Evolutionary conservation across 2,113 vertebrate genomes (phyloP).

Genomic region (Indri indri): DNA sequence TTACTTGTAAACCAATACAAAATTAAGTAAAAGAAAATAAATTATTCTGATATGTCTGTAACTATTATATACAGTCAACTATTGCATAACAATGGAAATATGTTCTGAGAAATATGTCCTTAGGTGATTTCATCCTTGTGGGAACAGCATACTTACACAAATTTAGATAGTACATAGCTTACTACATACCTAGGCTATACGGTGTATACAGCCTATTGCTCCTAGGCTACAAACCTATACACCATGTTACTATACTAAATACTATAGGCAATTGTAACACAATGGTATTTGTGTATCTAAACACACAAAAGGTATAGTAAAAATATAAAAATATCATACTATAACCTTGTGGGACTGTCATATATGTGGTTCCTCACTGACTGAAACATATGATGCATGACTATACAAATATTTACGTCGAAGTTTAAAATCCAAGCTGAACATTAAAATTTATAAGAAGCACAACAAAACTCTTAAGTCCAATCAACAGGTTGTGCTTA

Average conservation of each 20-base stretch:
- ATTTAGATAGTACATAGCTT: neutral
- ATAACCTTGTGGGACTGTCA: neutral
- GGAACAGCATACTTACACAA: neutral
- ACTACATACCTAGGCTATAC: neutral
- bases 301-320: neutral
- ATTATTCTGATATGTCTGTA: neutral
- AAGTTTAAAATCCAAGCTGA: constrained; percentile 25
- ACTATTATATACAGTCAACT: neutral
- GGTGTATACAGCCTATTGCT: neutral
- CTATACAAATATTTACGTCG: neutral
- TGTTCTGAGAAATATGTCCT: neutral
- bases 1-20: neutral
- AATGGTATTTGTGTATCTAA: neutral
- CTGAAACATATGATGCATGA: neutral
- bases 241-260: neutral
- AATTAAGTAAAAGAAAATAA: neutral
- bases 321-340: neutral
- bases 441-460: neutral
- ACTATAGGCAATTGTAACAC: neutral
- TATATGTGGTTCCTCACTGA: neutral
- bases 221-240: neutral
- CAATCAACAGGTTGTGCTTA: neutral
- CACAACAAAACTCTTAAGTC: neutral
- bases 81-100: neutral
- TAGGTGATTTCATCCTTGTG: neutral